Conservation (phyloP, 2,888 invertebrate species). For the Leptinotarsa haldemani region DNA sequence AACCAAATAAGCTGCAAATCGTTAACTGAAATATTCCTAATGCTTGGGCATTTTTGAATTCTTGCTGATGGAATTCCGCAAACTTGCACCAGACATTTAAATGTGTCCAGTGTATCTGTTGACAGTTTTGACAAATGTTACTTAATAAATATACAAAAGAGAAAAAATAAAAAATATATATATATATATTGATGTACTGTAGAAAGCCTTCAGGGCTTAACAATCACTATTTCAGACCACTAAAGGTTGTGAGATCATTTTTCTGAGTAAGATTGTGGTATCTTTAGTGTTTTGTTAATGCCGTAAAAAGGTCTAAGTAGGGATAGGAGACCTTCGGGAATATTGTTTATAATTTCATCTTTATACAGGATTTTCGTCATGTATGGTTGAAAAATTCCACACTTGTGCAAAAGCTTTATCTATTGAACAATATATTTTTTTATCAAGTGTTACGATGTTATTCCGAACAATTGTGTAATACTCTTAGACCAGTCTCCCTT, state of each 20-base stretch:
- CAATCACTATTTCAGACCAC: slow-evolving; percentile 61
- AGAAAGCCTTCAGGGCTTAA: slow-evolving; percentile 55
- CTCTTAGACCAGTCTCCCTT: not conserved
- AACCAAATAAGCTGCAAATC: slow-evolving; percentile 2
- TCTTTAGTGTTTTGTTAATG: not conserved
- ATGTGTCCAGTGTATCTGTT: slow-evolving; percentile 33
- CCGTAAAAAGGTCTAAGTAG: slow-evolving; percentile 3
- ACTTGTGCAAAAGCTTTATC: not conserved
- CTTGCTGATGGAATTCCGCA: slow-evolving; percentile 25
- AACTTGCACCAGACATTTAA: slow-evolving; percentile 33
- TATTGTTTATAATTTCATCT: not conserved
- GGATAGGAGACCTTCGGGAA: not conserved
- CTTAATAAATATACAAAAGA: slow-evolving; percentile 43
- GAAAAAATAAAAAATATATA: slow-evolving; percentile 40
- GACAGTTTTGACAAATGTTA: slow-evolving; percentile 46
- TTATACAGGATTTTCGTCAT: not conserved
- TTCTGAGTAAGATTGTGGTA: slow-evolving; percentile 21
- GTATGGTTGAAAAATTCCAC: slow-evolving; percentile 10
- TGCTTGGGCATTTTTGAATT: slow-evolving; percentile 34
- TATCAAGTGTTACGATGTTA: not conserved
- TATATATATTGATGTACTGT: slow-evolving; percentile 54
- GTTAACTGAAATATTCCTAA: not conserved
- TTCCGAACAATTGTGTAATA: not conserved
- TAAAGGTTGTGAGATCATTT: slow-evolving; percentile 63
- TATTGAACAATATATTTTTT: not conserved